Conservation (phyloP, 2,113 vertebrate species). For the Hymenochirus boettgeri region DNA sequence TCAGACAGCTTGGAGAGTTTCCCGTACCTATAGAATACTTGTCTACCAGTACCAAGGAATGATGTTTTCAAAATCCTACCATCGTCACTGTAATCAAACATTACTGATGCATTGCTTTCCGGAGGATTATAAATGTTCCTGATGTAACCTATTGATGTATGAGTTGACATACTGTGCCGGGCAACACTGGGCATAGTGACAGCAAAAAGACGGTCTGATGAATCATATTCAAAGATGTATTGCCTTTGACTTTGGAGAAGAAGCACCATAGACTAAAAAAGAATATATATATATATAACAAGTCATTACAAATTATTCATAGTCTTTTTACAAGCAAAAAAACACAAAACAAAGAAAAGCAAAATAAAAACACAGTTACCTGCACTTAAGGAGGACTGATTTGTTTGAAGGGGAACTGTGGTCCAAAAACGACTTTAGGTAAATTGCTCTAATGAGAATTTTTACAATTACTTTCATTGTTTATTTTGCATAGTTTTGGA, state of each 20-base stretch:
- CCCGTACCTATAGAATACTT: slow-evolving; percentile 96
- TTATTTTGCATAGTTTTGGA: no score
- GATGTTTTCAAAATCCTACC: slow-evolving; percentile 83
- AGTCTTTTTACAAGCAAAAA: no score
- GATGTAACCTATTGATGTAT: slow-evolving; percentile 92
- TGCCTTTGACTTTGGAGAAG: slow-evolving; percentile 95
- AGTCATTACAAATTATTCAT: slow-evolving; percentile 5
- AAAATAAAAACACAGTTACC: no score
- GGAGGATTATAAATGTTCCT: slow-evolving; percentile 95
- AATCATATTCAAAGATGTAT: slow-evolving; percentile 94
- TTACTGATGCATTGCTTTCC: slow-evolving; percentile 92
- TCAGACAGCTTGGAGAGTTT: slow-evolving; percentile 92
- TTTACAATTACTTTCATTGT: no score
- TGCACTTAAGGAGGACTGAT: no score
- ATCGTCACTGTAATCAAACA: slow-evolving; percentile 92
- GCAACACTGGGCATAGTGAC: slow-evolving; percentile 98
- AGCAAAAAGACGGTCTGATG: slow-evolving; percentile 82
- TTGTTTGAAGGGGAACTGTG: no score
- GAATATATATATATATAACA: slow-evolving; percentile 33
- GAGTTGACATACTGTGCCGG: slow-evolving; percentile 94
- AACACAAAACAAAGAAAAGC: no score
- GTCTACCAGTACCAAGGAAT: slow-evolving; percentile 87
- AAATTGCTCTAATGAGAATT: no score
- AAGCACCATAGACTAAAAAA: slow-evolving; percentile 87
- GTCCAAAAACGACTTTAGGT: no score